Evolutionary conservation across 2,797 vertebrate genomes (phyloP), one percentile per base, ranked within the genome.

Genomic region (Falco columbarius): DNA sequence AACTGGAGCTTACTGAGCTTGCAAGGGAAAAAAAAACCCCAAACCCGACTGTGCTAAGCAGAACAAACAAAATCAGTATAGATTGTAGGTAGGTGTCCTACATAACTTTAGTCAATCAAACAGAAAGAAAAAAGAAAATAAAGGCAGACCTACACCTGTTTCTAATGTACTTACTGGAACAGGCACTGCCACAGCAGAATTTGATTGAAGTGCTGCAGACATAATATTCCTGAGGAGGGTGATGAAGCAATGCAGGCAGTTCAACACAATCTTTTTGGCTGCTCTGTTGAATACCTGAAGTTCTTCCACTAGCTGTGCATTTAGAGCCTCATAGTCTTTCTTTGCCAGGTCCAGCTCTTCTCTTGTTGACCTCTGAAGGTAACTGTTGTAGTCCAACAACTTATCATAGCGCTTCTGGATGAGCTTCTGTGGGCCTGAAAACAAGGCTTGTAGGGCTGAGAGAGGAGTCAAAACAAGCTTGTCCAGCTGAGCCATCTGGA

Each of bases 351-450:
- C 98, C 16, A 98, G 97, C 55, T 99, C 99, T 10, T 98, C 98
- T 26, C 97, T 96, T 8, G 98, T 98, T 2, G 98, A 98, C 90
- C 98, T 98, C 96, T 99, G 99, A 81, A 98, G 97, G 86, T 90
- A 98, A 97, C 99, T 98, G 97, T 99, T 99, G 95, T 98, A 99
- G 97, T 99, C 99, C 87, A 99, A 97, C 72, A 99, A 94, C 96
- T 99, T 99, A 98, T 99, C 99, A 6, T 99, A 99, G 67, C 99
- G 99, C 93, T 99, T 99, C 98, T 99, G 99, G 95, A 99, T 99
- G 90, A 99, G 99, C 97, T 99, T 99, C 97, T 99, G 99, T 7
- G 99, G 99, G 40, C 98, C 98, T 1, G 98, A 95, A 95, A 99
- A 99, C 96, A 99, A 98, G 96, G 98, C 97, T 77, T 99, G 99